Conservation (phyloP, 2,113 vertebrate genomes). For the Corydoras sp. region DNA sequence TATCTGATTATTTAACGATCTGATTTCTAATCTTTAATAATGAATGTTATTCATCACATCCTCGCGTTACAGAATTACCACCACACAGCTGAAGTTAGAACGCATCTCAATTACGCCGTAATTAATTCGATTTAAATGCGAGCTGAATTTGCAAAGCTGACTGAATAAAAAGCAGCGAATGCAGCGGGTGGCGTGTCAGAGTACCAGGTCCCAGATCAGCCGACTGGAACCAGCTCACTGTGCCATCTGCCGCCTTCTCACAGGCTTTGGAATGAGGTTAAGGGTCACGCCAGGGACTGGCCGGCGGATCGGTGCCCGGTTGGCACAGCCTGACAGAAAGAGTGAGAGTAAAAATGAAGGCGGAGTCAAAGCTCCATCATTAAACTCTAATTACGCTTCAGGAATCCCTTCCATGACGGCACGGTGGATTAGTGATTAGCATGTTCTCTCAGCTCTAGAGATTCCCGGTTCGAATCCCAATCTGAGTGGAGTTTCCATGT, state of each 20-base stretch:
- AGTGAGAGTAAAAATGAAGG: neutral
- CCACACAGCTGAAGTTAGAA: no score
- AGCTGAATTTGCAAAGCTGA: no score
- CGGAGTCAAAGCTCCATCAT: neutral
- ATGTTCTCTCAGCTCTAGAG: no score
- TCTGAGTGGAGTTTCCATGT: no score
- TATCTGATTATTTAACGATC: no score
- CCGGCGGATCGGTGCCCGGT: neutral
- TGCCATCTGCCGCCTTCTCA: constrained; percentile 14
- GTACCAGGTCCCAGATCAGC: neutral
- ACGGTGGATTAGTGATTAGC: no score
- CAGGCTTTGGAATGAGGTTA: constrained; percentile 17
- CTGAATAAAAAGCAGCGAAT: no score
- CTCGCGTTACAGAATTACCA: neutral
- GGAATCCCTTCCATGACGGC: no score
- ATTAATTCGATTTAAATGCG: no score
- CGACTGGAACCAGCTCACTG: constrained; percentile 5
- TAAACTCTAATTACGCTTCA: constrained; percentile 4
- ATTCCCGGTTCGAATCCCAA: no score
- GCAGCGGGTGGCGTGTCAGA: neutral
- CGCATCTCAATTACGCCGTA: no score
- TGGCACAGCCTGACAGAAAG: neutral
- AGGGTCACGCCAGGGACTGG: constrained; percentile 2
- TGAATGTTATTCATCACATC: neutral
- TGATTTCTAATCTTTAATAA: neutral